phyloP scores from a whole-genome alignment of 1,140 invertebrate genomes.

The Lamellibrachia luymesi region DNA sequence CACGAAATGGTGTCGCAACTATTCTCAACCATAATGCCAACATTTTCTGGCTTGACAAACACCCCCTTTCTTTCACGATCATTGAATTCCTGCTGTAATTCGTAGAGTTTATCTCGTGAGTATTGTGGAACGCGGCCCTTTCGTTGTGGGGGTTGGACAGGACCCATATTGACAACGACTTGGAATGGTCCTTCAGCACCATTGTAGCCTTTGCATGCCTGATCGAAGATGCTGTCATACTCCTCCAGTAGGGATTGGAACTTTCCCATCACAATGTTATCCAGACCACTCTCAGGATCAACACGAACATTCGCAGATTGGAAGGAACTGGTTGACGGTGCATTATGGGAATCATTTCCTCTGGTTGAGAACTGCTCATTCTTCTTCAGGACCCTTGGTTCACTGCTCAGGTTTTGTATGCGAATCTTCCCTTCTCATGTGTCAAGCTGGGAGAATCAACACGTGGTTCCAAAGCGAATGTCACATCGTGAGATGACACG shows the following conservation, averaged over 20 bases:
- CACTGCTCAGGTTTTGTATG: not conserved
- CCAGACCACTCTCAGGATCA: constrained; percentile 32
- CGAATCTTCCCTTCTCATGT: constrained; percentile 30
- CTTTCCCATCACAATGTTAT: constrained; percentile 17
- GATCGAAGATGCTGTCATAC: constrained; percentile 16
- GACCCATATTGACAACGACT: constrained; percentile 35
- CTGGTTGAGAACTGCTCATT: constrained; percentile 28
- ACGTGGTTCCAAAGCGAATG: not conserved
- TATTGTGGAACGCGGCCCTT: constrained; percentile 35
- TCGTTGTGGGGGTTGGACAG: constrained; percentile 33
- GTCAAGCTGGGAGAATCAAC: not conserved
- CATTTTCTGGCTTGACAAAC: constrained; percentile 27
- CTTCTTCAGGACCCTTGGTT: not conserved
- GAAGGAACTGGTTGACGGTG: too few relatives aligned
- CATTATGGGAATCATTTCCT: not conserved
- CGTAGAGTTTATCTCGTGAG: constrained; percentile 23
- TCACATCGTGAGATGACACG: not conserved
- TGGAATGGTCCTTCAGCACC: constrained; percentile 31
- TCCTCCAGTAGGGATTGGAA: constrained; percentile 15
- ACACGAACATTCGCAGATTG: not conserved
- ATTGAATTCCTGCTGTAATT: constrained; percentile 34
- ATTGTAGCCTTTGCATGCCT: constrained; percentile 31
- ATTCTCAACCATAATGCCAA: constrained; percentile 27
- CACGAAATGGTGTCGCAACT: constrained; percentile 1
- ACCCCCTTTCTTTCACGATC: constrained; percentile 29